A percentile compares a stretch with the other conserved stretches of the same genome.
Evolutionary conservation across 2,113 vertebrate species (phyloP).

Genomic region (Progne subis): DNA sequence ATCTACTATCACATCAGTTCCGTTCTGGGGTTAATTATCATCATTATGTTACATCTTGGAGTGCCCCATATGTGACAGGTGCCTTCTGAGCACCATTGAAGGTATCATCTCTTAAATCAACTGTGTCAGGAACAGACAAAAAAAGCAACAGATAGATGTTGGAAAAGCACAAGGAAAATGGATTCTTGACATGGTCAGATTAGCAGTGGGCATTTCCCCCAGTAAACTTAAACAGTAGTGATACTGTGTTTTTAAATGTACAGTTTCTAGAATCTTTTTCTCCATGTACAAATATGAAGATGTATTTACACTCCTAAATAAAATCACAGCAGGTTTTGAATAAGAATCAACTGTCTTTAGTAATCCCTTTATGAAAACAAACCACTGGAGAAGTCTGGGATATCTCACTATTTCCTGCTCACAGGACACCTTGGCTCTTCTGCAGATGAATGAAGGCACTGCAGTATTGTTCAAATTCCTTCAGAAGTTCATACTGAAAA

Average conservation of each 20-base stretch:
- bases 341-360: neutral
- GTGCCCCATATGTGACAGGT: neutral
- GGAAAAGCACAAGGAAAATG: neutral
- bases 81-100: slow-evolving; percentile 9
- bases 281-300: neutral
- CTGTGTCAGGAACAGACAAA: neutral
- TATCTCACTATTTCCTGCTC: neutral
- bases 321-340: neutral
- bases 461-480: neutral
- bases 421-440: neutral
- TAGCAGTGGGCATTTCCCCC: neutral
- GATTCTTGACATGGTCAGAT: neutral
- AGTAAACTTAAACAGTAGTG: fast-evolving
- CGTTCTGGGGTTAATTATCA: neutral
- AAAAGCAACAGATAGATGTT: neutral
- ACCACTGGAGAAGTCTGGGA: neutral
- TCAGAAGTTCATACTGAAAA: neutral
- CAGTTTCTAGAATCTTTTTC: neutral
- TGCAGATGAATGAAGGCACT: neutral
- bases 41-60: neutral
- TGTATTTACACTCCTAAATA: neutral
- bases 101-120: neutral
- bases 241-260: neutral
- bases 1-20: slow-evolving; percentile 7
- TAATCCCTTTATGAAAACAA: neutral